Percentiles rank a stretch among this genome's conserved stretches.
Conservation (phyloP, 2,113 vertebrate genomes). For the Sphyrna mokarran region DNA sequence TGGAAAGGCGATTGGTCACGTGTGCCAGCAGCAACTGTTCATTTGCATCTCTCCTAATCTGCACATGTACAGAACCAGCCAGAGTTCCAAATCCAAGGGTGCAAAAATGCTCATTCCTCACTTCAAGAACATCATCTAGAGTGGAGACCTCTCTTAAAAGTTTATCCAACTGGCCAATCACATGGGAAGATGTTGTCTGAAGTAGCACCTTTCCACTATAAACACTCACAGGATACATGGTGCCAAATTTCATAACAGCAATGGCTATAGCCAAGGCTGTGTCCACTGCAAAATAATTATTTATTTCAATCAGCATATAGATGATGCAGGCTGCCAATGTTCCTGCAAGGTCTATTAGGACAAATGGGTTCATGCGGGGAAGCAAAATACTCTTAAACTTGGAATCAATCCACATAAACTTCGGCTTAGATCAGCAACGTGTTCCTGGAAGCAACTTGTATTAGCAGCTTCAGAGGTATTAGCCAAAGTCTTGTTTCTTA, state of each 20-base stretch:
- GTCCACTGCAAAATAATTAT: conserved; percentile 87
- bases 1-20: conserved; percentile 82
- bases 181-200: conserved; percentile 92
- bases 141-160: conserved; percentile 95
- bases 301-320: conserved; percentile 92
- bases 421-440: too few species aligned
- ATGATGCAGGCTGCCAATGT: conserved; percentile 89
- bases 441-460: too few species aligned
- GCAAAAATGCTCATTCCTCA: conserved; percentile 97
- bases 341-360: conserved; percentile 91
- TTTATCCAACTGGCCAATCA: conserved; percentile 94
- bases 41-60: conserved; percentile 93
- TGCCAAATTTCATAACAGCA: conserved; percentile 95
- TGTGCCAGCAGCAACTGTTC: conserved; percentile 97
- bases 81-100: conserved; percentile 88
- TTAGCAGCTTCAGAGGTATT: conserved; percentile 79
- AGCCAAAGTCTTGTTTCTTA: conserved; percentile 92
- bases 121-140: conserved; percentile 91
- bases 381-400: conserved; percentile 85
- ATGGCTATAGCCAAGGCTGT: conserved; percentile 88
- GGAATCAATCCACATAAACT: conserved; percentile 90
- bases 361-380: conserved; percentile 95
- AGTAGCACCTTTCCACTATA: conserved; percentile 97
- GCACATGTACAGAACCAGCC: conserved; percentile 90
- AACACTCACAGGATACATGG: conserved; percentile 98